Percentiles rank a stretch among this genome's conserved stretches.
Conservation (phyloP, 2,113 vertebrate genomes). For the Nerophis ophidion region DNA sequence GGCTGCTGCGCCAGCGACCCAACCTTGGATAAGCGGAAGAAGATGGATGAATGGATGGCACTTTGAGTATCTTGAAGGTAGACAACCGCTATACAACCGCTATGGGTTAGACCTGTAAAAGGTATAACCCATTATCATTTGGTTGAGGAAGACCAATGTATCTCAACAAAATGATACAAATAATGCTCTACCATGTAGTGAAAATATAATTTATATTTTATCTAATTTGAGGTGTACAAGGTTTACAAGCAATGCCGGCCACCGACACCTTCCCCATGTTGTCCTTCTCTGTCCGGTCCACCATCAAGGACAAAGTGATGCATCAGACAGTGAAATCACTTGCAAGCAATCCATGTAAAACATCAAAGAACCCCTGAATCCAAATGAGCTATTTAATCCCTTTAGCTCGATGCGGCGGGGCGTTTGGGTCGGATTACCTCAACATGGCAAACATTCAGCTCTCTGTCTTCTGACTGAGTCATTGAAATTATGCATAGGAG, state of each 20-base stretch:
- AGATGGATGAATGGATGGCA: too few relatives aligned
- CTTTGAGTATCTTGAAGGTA: too few relatives aligned
- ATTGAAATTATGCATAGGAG: background rate
- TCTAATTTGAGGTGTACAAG: background rate
- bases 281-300: conserved; percentile 13
- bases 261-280: background rate
- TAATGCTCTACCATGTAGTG: too few relatives aligned
- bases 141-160: too few relatives aligned
- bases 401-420: conserved; percentile 28
- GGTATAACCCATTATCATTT: too few relatives aligned
- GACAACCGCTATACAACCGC: too few relatives aligned
- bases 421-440: conserved; percentile 48
- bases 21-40: too few relatives aligned
- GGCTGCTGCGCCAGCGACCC: too few relatives aligned
- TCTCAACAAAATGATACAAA: too few relatives aligned
- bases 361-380: conserved; percentile 42
- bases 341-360: conserved; percentile 39
- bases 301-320: conserved; percentile 48
- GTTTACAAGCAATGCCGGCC: background rate
- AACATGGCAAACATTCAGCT: conserved; percentile 24
- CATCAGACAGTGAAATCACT: conserved; percentile 32
- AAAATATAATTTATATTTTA: too few relatives aligned
- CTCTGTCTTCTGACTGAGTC: conserved; percentile 7
- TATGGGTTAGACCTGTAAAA: too few relatives aligned
- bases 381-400: conserved; percentile 51